Evolutionary conservation across 2,797 vertebrate species (phyloP), one percentile per base, ranked within the genome.

Genomic region (Scleropages formosus): DNA sequence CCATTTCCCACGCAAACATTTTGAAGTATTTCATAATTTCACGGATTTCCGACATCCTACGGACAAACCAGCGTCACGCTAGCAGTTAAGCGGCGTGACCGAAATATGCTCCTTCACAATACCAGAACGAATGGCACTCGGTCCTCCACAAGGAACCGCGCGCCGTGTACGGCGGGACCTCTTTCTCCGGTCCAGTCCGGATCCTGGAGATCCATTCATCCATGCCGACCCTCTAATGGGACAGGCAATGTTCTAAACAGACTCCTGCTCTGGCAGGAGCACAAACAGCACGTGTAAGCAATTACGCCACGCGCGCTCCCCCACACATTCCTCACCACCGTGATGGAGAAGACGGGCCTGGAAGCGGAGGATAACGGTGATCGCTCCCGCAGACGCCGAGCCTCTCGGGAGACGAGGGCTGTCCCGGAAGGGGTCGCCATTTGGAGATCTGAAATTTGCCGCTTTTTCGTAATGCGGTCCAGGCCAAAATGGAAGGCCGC

Each of bases 231-330:
- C 75, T 51, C 67, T 53, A 20, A 39, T 26, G 24, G 60, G 67
- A 62, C n/a, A 3, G 60, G 24, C 22, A 64, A 16, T 49, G 53
- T 66, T 71, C 75, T 71, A 71, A 66, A 59, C 67, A 69, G 78
- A 75, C 73, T 62, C 46, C 69, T 58, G 68, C 79, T 74, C 77
- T 47, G 78, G 84, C 81, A 47, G 72, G 53, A 58, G 68, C 56
- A 78, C 78, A 49, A 67, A 74, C 75, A 78, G 67, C 79, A 81
- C 75, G 75, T 84, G 84, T 74, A 73, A 77, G 78, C 73, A 81
- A 82, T 83, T 83, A 81, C 74, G 68, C 44, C 6, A 8, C 46
- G 39, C 31, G 6, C 26, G 74, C 24, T 51, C 66, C 61, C 73
- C 65, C 71, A 78, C 22, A 66, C 78, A 77, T 80, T 82, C 79